These are phyloP conservation scores for Anoplophora glabripennis DNA, from an alignment of 1,140 invertebrate species.

Conservation along the genomic window DNA sequence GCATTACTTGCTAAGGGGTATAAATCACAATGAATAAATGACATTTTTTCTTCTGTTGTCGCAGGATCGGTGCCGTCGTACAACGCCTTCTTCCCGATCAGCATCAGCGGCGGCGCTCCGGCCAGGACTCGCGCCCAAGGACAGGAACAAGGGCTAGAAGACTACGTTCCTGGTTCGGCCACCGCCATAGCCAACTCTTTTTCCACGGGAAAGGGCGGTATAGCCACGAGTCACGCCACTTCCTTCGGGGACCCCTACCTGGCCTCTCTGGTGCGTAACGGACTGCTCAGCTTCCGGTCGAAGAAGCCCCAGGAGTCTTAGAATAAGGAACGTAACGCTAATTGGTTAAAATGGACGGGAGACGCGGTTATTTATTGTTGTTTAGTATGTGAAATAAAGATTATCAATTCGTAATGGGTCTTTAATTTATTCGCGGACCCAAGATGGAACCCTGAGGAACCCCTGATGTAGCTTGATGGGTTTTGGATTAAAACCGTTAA, in stretches of 20 bases:
- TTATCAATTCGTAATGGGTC: too few relatives aligned
- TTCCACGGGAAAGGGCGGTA: conserved; percentile 51
- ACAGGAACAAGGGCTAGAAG: conserved; percentile 47
- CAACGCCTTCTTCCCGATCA: conserved; percentile 62
- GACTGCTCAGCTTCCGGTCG: conserved; percentile 16
- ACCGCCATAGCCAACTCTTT: conserved; percentile 40
- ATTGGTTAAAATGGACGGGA: neutral
- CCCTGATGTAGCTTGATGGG: too few relatives aligned
- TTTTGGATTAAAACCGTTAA: too few relatives aligned
- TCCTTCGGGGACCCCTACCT: conserved; percentile 58
- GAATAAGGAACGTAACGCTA: neutral
- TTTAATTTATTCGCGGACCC: too few relatives aligned
- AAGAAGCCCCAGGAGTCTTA: conserved; percentile 12
- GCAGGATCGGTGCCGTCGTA: conserved; percentile 37
- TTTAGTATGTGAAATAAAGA: too few relatives aligned
- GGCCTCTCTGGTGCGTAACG: conserved; percentile 28
- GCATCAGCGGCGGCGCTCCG: conserved; percentile 53
- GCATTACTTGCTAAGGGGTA: neutral
- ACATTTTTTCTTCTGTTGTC: neutral
- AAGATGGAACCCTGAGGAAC: too few relatives aligned
- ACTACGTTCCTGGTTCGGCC: conserved; percentile 68
- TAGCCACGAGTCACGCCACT: conserved; percentile 66
- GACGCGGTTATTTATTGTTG: too few relatives aligned
- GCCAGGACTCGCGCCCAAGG: conserved; percentile 43
- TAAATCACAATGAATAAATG: neutral